A percentile compares a stretch with the other conserved stretches of the same genome.
These are phyloP conservation scores for Drosophila ironensis DNA, from an alignment of 1,140 invertebrate genomes.

Conservation along the genomic window DNA sequence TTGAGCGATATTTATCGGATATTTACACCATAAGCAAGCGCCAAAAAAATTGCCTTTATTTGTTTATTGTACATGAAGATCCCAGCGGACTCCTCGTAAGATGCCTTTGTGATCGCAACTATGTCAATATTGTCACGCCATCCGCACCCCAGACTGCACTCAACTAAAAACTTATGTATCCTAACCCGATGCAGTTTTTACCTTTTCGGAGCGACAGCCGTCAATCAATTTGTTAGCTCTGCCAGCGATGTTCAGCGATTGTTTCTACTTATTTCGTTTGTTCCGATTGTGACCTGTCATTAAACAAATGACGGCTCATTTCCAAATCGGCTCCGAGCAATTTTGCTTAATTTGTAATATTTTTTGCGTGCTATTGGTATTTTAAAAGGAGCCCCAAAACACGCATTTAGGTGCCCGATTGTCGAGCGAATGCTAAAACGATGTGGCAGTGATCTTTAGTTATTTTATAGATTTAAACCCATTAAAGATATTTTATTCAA, in stretches of 20 bases:
- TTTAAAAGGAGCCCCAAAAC: no score
- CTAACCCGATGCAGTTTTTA: background rate
- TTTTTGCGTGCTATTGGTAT: slow-evolving; percentile 11
- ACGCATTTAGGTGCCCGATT: no score
- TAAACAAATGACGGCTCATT: slow-evolving; percentile 77
- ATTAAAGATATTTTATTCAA: no score
- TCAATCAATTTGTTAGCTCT: slow-evolving; percentile 74
- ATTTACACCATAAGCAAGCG: no score
- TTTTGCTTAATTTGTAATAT: slow-evolving; percentile 75
- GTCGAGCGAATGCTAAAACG: no score
- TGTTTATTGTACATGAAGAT: background rate
- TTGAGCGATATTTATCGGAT: background rate
- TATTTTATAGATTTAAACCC: no score
- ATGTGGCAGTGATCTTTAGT: no score
- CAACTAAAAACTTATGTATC: background rate
- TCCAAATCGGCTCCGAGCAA: slow-evolving; percentile 58
- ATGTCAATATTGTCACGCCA: slow-evolving; percentile 66
- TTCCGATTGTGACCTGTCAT: slow-evolving; percentile 47
- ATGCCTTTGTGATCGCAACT: slow-evolving; percentile 46
- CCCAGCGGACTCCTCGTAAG: slow-evolving; percentile 22
- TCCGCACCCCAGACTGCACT: slow-evolving; percentile 38
- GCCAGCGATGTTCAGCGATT: slow-evolving; percentile 8
- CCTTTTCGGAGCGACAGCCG: slow-evolving; percentile 67
- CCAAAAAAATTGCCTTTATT: background rate
- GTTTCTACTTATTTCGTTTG: background rate